Evolutionary conservation across 2,797 vertebrate genomes (phyloP).

Genomic region (Todus mexicanus): DNA sequence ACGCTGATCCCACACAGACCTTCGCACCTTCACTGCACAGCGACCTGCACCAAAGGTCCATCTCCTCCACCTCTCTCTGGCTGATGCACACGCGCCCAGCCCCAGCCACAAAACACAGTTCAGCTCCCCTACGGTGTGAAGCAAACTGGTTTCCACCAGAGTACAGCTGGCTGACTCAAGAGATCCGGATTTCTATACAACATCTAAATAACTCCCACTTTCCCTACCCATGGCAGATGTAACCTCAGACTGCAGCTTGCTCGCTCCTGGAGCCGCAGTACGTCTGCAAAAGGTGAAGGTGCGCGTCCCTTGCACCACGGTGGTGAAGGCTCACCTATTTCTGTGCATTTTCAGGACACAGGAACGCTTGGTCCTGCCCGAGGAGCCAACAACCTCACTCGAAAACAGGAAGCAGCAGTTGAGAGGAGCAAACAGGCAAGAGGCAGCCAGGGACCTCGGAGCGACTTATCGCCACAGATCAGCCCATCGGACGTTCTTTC

Average conservation of each 20-base stretch:
- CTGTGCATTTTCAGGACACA: neutral
- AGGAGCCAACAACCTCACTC: fast-evolving
- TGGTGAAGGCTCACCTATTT: neutral
- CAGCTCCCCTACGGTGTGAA: neutral
- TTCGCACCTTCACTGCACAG: neutral
- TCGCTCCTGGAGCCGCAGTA: neutral
- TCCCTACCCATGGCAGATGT: fast-evolving
- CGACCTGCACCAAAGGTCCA: fast-evolving
- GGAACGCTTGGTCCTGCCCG: neutral
- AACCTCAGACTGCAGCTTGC: neutral
- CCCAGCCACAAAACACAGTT: neutral
- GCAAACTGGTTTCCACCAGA: neutral
- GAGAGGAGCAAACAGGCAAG: neutral
- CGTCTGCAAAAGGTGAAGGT: fast-evolving
- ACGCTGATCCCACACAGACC: fast-evolving
- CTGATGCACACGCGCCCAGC: neutral
- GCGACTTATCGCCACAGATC: neutral
- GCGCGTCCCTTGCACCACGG: fast-evolving
- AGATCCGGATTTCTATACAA: neutral
- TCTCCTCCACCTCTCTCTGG: neutral
- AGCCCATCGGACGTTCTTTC: neutral
- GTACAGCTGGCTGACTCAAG: neutral
- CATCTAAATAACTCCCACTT: no score
- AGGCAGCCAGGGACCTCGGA: neutral
- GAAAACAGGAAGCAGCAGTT: neutral